Evolutionary conservation across 2,888 invertebrate species (phyloP).

Genomic region (Lasioglossum lativentre): DNA sequence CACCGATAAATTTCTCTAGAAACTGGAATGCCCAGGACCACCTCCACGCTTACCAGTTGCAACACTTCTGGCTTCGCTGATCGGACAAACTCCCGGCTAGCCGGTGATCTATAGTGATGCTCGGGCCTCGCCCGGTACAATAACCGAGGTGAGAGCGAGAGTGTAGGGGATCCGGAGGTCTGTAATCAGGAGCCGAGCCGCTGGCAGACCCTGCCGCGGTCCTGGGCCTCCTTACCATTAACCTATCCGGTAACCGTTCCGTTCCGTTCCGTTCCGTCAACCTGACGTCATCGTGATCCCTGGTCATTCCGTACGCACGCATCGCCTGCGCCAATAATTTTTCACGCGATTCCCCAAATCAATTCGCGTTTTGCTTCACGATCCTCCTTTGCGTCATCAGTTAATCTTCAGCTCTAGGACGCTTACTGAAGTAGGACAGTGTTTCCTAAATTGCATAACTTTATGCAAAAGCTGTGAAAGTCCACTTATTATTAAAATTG

Average conservation of each 20-base stretch:
- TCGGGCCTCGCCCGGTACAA: constrained; percentile 72
- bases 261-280: constrained; percentile 72
- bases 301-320: constrained; percentile 66
- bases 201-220: constrained; percentile 73
- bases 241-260: constrained; percentile 78
- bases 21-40: constrained; percentile 80
- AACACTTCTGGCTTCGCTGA: constrained; percentile 76
- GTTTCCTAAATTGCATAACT: too few species aligned
- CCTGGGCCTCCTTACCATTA: constrained; percentile 81
- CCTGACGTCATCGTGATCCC: constrained; percentile 73
- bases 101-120: constrained; percentile 80
- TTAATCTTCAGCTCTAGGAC: background rate
- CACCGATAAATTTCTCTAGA: constrained; percentile 81
- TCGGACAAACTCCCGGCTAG: constrained; percentile 78
- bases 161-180: constrained; percentile 82
- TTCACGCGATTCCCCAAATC: background rate
- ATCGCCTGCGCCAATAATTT: constrained; percentile 26
- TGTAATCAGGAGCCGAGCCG: constrained; percentile 84
- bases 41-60: constrained; percentile 78
- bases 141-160: constrained; percentile 83
- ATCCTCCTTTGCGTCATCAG: background rate
- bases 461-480: too few species aligned
- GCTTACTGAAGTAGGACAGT: background rate
- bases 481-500: background rate
- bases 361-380: background rate